phyloP scores from a whole-genome alignment of 2,113 vertebrate genomes.

The Catagonus wagneri region DNA sequence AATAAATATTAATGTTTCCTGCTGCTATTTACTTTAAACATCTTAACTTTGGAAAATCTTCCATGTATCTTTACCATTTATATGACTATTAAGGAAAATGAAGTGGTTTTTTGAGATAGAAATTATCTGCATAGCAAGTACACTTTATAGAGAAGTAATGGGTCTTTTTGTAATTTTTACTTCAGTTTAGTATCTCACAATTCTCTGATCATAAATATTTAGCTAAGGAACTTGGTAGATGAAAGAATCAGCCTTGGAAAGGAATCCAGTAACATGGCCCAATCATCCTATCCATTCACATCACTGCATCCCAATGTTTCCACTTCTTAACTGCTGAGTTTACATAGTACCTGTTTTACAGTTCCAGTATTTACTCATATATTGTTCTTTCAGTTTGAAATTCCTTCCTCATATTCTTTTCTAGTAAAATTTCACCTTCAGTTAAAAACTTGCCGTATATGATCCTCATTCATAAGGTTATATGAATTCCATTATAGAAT shows the following conservation, averaged over 20 bases:
- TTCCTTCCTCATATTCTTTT: background rate
- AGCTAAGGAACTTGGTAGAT: background rate
- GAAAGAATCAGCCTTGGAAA: background rate
- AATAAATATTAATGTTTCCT: background rate
- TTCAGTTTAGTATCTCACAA: background rate
- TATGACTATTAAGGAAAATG: background rate
- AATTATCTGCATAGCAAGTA: background rate
- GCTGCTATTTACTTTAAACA: background rate
- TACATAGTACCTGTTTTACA: too few species aligned
- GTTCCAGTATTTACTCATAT: background rate
- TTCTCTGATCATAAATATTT: background rate
- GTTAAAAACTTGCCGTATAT: background rate
- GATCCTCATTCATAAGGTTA: background rate
- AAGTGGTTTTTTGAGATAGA: background rate
- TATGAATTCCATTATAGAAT: background rate
- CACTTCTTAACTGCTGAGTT: background rate
- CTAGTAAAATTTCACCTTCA: background rate
- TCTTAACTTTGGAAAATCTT: background rate
- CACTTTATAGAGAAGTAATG: background rate
- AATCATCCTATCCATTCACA: background rate
- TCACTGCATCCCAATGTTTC: background rate
- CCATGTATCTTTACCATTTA: background rate
- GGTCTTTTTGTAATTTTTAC: background rate
- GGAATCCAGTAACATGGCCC: background rate
- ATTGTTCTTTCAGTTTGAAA: background rate